phyloP scores from a whole-genome alignment of 2,888 invertebrate genomes.

The Octodonta nipae region DNA sequence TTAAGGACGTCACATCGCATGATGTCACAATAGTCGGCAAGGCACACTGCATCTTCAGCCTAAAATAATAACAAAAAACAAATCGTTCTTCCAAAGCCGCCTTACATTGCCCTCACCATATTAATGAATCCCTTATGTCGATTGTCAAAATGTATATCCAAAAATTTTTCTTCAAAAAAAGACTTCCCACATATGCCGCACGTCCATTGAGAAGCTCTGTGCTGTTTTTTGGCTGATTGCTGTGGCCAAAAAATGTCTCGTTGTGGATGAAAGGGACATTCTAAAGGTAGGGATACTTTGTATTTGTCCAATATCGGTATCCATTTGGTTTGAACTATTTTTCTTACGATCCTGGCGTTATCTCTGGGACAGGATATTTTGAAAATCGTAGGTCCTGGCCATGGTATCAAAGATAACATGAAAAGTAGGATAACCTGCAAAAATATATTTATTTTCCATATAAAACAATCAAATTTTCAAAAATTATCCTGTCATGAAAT shows the following conservation, averaged over 20 bases:
- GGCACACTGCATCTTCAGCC: conserved; percentile 85
- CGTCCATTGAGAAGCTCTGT: conserved; percentile 78
- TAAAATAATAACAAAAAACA: conserved; percentile 29
- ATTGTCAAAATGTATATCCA: conserved; percentile 80
- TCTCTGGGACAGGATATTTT: conserved; percentile 78
- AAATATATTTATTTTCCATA: no score
- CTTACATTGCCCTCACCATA: conserved; percentile 42
- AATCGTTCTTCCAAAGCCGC: neutral
- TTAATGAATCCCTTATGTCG: conserved; percentile 74
- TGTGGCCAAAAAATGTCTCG: conserved; percentile 80
- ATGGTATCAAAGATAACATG: conserved; percentile 71
- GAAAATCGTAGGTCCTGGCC: conserved; percentile 77
- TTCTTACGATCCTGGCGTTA: conserved; percentile 75
- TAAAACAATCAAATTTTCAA: no score
- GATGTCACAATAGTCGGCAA: conserved; percentile 90
- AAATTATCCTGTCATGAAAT: no score
- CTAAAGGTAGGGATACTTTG: conserved; percentile 65
- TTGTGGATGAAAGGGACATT: conserved; percentile 79
- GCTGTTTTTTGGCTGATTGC: conserved; percentile 71
- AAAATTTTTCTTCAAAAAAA: conserved; percentile 75
- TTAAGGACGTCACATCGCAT: conserved; percentile 85
- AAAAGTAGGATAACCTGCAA: conserved; percentile 66
- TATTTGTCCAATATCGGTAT: conserved; percentile 77
- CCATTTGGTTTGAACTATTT: conserved; percentile 84
- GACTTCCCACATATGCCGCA: conserved; percentile 85